Evolutionary conservation across 2,888 invertebrate species (phyloP).

Genomic region (Masnerella sp.): DNA sequence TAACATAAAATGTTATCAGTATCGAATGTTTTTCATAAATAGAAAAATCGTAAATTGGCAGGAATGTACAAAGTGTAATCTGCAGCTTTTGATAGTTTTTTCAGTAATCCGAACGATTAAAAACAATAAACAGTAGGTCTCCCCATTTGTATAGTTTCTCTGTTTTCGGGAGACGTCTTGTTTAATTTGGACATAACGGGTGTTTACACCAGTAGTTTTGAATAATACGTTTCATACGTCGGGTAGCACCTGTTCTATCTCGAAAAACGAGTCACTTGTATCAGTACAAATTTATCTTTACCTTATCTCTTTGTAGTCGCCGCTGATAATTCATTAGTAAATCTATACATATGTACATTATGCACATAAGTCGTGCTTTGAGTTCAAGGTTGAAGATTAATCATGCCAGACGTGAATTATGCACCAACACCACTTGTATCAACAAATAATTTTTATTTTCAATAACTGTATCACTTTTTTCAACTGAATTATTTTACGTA

Average conservation of each 20-base stretch:
- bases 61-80: too few species aligned
- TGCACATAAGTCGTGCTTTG: conserved; percentile 55
- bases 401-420: conserved; percentile 46
- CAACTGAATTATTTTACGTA: neutral
- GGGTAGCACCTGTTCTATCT: conserved; percentile 48
- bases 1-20: too few species aligned
- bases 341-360: conserved; percentile 57
- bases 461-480: conserved; percentile 1
- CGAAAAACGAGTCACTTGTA: conserved; percentile 37
- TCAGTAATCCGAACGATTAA: too few species aligned
- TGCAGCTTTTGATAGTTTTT: too few species aligned
- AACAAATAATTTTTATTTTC: conserved; percentile 38
- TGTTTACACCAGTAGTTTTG: conserved; percentile 48
- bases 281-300: conserved; percentile 47
- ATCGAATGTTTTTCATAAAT: too few species aligned
- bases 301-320: conserved; percentile 60
- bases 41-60: too few species aligned
- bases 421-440: conserved; percentile 47
- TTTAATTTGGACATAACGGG: conserved; percentile 29
- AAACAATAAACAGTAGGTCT: conserved; percentile 28
- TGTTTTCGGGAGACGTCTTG: conserved; percentile 11
- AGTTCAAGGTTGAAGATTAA: conserved; percentile 59
- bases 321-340: conserved; percentile 60
- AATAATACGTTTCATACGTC: conserved; percentile 38
- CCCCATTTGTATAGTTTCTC: conserved; percentile 1